Percentiles rank a stretch among this genome's conserved stretches.
These are phyloP conservation scores for Xiphophorus hellerii DNA, from an alignment of 2,113 vertebrate genomes.

Conservation along the genomic window DNA sequence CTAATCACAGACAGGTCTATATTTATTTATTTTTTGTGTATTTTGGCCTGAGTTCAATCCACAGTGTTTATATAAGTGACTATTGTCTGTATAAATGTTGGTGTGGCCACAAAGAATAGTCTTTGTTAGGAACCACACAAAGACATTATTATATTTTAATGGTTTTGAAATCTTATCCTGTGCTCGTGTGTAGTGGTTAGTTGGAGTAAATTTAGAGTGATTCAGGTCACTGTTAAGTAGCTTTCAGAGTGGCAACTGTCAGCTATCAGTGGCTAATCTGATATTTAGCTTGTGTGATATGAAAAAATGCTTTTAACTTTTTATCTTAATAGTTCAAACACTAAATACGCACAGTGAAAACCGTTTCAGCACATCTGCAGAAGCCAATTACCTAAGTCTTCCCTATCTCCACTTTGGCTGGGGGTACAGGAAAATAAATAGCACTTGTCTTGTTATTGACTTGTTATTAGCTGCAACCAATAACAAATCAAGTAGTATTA, in stretches of 20 bases:
- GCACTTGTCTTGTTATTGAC: no score
- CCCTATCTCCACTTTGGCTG: no score
- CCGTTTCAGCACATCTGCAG: no score
- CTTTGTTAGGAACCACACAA: background rate
- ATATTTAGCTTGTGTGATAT: background rate
- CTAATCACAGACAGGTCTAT: constrained; percentile 11
- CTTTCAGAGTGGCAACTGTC: no score
- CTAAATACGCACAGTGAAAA: no score
- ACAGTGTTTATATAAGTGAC: background rate
- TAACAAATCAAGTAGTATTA: no score
- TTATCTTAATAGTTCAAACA: no score
- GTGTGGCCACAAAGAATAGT: background rate
- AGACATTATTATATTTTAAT: background rate
- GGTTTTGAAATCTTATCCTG: background rate
- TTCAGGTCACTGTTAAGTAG: background rate
- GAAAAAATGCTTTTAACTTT: background rate
- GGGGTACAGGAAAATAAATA: no score
- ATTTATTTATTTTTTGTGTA: background rate
- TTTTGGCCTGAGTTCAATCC: constrained; percentile 2
- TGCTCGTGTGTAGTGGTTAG: background rate
- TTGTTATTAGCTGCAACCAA: no score
- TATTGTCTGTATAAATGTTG: background rate
- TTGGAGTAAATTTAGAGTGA: background rate
- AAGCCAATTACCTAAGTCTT: no score
- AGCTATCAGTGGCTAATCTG: no score